Evolutionary conservation across 2,797 vertebrate species (phyloP), one percentile per base, ranked within the genome.

Genomic region (Neomorphus geoffroyi): DNA sequence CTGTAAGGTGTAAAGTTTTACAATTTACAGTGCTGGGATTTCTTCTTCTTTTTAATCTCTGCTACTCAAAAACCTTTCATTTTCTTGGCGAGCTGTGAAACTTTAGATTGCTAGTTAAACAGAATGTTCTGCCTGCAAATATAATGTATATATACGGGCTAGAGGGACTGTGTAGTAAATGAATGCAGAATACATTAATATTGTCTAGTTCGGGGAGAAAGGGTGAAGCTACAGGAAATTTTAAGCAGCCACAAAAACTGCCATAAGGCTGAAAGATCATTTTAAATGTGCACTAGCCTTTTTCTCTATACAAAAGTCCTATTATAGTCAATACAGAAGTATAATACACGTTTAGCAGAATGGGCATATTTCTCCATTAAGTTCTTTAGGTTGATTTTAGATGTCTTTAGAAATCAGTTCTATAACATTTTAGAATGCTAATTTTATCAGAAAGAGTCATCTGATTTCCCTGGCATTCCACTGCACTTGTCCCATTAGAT

Each of bases 41-140:
- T 96, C 62, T 91, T 96, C 84, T 94, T 95, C 67, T 92, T 96
- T 96, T 96, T 96, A 93, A 92, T 88, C 89, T 95, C 64, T 72
- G 26, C 74, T 80, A 75, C 58, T 85, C 93, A 86, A 94, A 96
- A 77, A 12, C 35, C 69, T 91, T 94, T 67, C 6, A 3, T 89
- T 94, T 91, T 93, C 64, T 93, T 95, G 91, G 89, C 13, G 0
- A 93, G 62, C 39, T 93, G 75, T 92, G 80, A 90, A 78, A 93
- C 83, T 80, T 85, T 48, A 94, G 71, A 80, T 87, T 90, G 60
- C 37, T 81, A 74, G 70, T 87, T 88, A 84, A 94, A 95, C 13
- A 83, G 41, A 83, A 57, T 62, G 45, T 79, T 93, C 88, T 92
- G 67, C 71, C 79, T 92, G 85, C 71, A 93, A 71, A 71, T 89